These are phyloP conservation scores for Otolemur crassicaudatus DNA, from an alignment of 2,797 vertebrate genomes.

Conservation along the genomic window DNA sequence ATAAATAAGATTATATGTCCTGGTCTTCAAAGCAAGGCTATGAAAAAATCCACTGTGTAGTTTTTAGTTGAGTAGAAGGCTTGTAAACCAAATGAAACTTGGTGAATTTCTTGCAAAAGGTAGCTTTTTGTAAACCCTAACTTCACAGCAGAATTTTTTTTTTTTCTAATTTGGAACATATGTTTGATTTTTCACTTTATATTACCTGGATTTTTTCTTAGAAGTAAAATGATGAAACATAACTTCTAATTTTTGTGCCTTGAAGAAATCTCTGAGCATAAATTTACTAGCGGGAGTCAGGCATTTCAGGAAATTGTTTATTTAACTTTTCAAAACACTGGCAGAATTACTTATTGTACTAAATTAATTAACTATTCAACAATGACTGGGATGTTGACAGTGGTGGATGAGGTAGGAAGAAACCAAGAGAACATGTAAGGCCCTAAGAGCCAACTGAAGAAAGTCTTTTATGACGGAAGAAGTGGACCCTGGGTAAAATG, in stretches of 20 bases:
- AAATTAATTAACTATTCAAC: neutral
- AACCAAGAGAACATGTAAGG: neutral
- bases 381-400: neutral
- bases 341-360: neutral
- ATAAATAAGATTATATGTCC: neutral
- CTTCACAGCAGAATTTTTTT: neutral
- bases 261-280: neutral
- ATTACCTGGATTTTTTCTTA: neutral
- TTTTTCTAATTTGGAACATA: neutral
- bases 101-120: neutral
- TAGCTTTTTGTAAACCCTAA: neutral
- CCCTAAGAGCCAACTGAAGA: neutral
- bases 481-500: neutral
- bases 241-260: neutral
- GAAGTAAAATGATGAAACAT: neutral
- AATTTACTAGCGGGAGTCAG: neutral
- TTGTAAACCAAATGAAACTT: neutral
- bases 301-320: constrained; percentile 9
- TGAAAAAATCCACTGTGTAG: neutral
- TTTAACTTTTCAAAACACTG: neutral
- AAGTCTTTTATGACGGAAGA: neutral
- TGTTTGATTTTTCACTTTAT: neutral
- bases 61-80: neutral
- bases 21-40: constrained; percentile 33
- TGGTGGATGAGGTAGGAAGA: neutral